These are phyloP conservation scores for Cassiopea xamachana DNA, from an alignment of 30 jellyfish, hydroid and myxozoan genomes.

Conservation along the genomic window DNA sequence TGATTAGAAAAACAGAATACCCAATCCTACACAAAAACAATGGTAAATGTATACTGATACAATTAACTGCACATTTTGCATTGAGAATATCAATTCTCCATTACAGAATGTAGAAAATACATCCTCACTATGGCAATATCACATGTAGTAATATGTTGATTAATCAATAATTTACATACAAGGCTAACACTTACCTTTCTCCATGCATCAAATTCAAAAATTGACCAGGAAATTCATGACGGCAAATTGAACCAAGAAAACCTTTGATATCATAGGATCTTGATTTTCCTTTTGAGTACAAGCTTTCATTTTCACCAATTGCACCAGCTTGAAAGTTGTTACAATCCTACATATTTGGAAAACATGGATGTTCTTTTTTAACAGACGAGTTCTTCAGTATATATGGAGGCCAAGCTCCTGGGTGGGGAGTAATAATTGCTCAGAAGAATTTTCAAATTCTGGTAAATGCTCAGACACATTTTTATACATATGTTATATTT, in stretches of 20 bases:
- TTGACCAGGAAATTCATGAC: neutral
- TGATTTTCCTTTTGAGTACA: slow-evolving; percentile 20
- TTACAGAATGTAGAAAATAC: neutral
- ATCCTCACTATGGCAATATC: neutral
- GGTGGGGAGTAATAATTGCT: too few relatives aligned
- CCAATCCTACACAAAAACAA: neutral
- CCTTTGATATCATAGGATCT: slow-evolving; percentile 7
- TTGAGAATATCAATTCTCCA: neutral
- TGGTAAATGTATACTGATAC: neutral
- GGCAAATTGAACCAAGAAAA: slow-evolving; percentile 31
- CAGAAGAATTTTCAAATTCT: neutral
- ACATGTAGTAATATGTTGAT: neutral
- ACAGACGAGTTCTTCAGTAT: too few relatives aligned
- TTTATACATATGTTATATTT: too few relatives aligned
- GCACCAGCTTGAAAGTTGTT: slow-evolving; percentile 50
- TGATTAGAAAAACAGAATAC: slow-evolving; percentile 21
- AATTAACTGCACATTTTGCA: too few relatives aligned
- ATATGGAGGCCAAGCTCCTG: too few relatives aligned
- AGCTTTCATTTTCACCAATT: neutral
- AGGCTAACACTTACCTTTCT: neutral
- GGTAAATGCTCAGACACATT: neutral
- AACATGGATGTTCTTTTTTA: too few relatives aligned
- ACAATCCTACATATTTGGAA: neutral
- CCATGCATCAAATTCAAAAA: too few relatives aligned
- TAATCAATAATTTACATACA: neutral